Evolutionary conservation across 2,888 invertebrate species (phyloP).

Genomic region (Erynnis tages): DNA sequence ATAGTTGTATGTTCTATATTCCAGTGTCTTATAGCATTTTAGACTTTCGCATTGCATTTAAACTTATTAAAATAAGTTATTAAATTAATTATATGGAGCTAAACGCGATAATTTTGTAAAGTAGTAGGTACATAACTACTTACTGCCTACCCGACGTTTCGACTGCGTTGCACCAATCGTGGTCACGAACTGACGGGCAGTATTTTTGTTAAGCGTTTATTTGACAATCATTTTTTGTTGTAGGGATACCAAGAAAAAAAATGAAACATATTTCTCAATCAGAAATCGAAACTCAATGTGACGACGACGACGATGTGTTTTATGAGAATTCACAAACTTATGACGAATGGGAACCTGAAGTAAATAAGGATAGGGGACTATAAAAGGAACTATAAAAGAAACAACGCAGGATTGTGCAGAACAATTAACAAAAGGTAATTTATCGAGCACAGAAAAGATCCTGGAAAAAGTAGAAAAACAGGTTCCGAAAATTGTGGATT

Average conservation of each 20-base stretch:
- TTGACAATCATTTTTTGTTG: background rate
- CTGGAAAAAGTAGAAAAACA: background rate
- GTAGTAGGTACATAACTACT: no score
- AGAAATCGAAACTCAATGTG: conserved; percentile 4
- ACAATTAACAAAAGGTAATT: no score
- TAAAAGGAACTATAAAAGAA: background rate
- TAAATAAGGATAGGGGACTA: conserved; percentile 3
- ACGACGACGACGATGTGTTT: conserved; percentile 5
- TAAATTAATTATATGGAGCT: no score
- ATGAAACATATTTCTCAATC: no score
- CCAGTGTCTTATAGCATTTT: conserved; percentile 1
- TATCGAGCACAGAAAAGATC: background rate
- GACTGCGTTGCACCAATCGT: no score
- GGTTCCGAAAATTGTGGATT: conserved; percentile 15
- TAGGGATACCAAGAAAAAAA: background rate
- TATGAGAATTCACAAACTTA: no score
- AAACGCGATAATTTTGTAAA: no score
- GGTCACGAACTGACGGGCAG: no score
- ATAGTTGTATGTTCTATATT: conserved; percentile 5
- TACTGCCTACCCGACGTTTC: no score
- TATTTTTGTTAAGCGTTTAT: conserved; percentile 1
- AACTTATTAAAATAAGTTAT: no score
- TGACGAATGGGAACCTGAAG: no score
- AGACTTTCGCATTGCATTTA: no score
- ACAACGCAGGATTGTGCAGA: conserved; percentile 2